Percentiles rank a stretch among this genome's conserved stretches.
phyloP scores from a whole-genome alignment of 30 jellyfish, hydroid and myxozoan genomes.

The Aurelia sp. region DNA sequence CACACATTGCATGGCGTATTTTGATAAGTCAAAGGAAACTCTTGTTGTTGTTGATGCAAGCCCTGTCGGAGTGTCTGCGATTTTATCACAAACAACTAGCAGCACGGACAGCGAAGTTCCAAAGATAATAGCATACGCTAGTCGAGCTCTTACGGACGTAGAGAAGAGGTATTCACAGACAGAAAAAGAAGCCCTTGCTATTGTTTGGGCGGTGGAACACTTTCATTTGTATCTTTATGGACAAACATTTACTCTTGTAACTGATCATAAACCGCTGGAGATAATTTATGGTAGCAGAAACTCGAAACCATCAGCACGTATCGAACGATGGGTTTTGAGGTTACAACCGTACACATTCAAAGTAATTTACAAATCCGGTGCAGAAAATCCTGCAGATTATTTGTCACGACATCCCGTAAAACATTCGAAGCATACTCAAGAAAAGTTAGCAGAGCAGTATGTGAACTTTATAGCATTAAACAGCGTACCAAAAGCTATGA shows the following conservation, averaged over 20 bases:
- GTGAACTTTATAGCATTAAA: background rate
- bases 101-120: too few species aligned
- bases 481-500: slow-evolving; percentile 18
- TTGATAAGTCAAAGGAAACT: too few species aligned
- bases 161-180: too few species aligned
- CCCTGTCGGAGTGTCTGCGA: too few species aligned
- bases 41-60: too few species aligned
- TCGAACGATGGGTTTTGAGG: background rate
- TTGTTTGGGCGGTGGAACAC: too few species aligned
- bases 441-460: background rate
- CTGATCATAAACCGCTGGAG: background rate
- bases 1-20: too few species aligned
- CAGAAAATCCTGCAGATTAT: background rate
- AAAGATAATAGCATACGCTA: too few species aligned
- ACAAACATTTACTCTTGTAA: background rate
- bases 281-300: background rate
- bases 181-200: too few species aligned
- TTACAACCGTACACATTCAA: background rate
- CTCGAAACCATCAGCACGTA: background rate
- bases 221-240: background rate
- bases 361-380: background rate
- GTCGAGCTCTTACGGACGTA: too few species aligned
- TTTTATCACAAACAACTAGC: too few species aligned
- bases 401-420: background rate
- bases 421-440: too few species aligned